Base-by-base conservation (phyloP, 2,888 invertebrate species). In the Drosophila ezoana region DNA sequence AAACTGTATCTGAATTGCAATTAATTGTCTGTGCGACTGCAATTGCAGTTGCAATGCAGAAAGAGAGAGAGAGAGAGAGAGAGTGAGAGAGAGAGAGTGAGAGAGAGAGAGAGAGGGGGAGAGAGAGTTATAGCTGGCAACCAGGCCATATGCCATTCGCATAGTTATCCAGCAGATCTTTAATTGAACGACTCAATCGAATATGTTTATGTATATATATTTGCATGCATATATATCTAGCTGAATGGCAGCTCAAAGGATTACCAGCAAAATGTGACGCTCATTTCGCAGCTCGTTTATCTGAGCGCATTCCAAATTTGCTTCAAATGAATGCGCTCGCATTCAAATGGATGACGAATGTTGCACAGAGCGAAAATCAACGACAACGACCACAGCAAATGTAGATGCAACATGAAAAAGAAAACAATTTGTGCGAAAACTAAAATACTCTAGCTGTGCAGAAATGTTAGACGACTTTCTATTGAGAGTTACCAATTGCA, bases 1-100 rank as follows among this genome's bases (percentile, higher is more conserved):
- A 82, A 84, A 84, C 81, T 79, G 72, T 81, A 81, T 79, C 75
- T 79, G 81, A 75, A 81, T 64, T 63, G 79, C 83, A 83, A 83
- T 81, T 81, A 81, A 81, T 83, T 79, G 72, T 71, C 57, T 45
- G 43, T 33, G 11, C 32, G 14, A 61, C 67, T 67, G 48, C 28
- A 28, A 28, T 28, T 28, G 8, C 28, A 45, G 18, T 28, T 28
- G 28, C 28, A 28, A 4, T 10, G 14, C 6, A 32, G 18, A 14
- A 14, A 16, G n/a, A 13, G 8, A 37, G 13, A 9, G 16, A 51
- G 16, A 33, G 40, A 33, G 11, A 37, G 1, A n/a, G n/a, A 37
- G 44, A 18, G 18, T 0, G 20, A 20, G 20, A 20, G 4, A 20
- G 20, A 20, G 9, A 16, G 32, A n/a, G n/a, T n/a, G 13, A 9